These are phyloP conservation scores for Chlorodrepanis virens DNA, from an alignment of 2,113 vertebrate species.

Conservation along the genomic window DNA sequence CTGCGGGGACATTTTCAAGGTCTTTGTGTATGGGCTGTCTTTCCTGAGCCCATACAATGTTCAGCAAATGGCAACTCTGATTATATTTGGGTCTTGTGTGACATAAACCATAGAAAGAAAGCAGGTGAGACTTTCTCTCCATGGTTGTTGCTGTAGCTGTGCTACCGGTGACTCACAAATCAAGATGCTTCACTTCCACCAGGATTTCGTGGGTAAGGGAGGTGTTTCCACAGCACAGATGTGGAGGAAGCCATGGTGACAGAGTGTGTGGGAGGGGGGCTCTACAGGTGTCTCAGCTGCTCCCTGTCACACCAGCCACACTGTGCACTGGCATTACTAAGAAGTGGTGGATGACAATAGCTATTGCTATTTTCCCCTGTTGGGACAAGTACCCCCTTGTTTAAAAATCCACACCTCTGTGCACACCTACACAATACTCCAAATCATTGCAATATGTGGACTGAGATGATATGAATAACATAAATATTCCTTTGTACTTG, in stretches of 20 bases:
- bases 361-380: slow-evolving; percentile 2
- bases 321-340: neutral
- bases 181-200: neutral
- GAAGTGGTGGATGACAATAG: neutral
- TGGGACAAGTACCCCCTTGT: slow-evolving; percentile 28
- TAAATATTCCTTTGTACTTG: slow-evolving; percentile 23
- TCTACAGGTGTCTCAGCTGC: neutral
- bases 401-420: neutral
- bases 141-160: neutral
- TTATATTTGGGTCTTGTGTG: neutral
- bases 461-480: slow-evolving; percentile 12
- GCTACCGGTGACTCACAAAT: neutral
- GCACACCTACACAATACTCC: slow-evolving; percentile 4
- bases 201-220: neutral
- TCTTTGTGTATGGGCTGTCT: neutral
- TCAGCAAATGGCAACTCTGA: neutral
- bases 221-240: neutral
- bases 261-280: neutral
- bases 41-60: neutral
- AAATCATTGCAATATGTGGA: slow-evolving; percentile 3
- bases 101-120: neutral
- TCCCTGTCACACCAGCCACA: neutral
- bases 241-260: slow-evolving; percentile 2
- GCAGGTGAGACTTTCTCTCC: neutral
- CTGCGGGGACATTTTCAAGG: neutral